Evolutionary conservation across 2,113 vertebrate species (phyloP), one percentile per base, ranked within the genome.

Genomic region (Cheilinus undulatus): DNA sequence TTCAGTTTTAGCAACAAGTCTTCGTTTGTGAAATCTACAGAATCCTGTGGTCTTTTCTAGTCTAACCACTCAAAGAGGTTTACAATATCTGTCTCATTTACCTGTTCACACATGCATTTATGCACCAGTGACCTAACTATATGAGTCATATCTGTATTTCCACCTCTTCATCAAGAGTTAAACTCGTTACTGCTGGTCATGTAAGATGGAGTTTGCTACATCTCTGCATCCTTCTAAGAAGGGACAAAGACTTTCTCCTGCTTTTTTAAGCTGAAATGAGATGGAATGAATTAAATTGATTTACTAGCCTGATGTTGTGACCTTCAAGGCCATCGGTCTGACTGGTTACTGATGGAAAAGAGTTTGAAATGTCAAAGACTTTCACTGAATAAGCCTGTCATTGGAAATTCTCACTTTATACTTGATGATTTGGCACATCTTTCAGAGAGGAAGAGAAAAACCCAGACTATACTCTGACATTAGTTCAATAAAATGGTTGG

Each of bases 271-370:
- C 19, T 26, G 3, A 56, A 56, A 22, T 48, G 4, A 53, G 28
- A 26, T 26, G 7, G 48, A 43, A 46, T 52, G 4, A 46, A 52
- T 67, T 52, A 19, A 8, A 46, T 40, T 54, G 28, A 62, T 32
- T 28, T 45, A 15, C 24, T 9, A 23, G 20, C 2, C 28, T 4
- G 3, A 24, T 12, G 43, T n/a, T 34, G 17, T 5, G n/a, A 34
- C 63, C 63, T 53, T 53, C 24, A 19, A 13, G 11, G n/a, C 40
- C 4, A 0, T 23, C 30, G 10, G 5, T 46, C 10, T 22, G 38
- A 54, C 49, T 53, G 57, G 26, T 17, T 66, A 43, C 34, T 34
- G 51, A 67, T 46, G 7, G 40, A 42, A 15, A 42, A 42, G 40
- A 42, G 54, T 52, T 52, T n/a, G 17, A 42, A 42, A 42, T 42